These are phyloP conservation scores for Syngnathus floridae DNA, from an alignment of 2,113 vertebrate genomes.

Conservation along the genomic window DNA sequence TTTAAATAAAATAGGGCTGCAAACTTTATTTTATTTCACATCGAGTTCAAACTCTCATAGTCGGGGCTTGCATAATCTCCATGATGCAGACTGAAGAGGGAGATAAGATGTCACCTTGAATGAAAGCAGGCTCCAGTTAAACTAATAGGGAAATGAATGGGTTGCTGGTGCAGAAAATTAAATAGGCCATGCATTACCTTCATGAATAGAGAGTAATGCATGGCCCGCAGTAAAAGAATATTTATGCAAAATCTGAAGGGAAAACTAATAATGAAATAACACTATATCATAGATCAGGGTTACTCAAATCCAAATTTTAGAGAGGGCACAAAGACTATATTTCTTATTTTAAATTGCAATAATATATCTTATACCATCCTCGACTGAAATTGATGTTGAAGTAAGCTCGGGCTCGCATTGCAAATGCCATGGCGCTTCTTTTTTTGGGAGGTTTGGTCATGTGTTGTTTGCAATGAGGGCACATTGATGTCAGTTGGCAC, in stretches of 20 bases:
- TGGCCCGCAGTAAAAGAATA: conserved; percentile 8
- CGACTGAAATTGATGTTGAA: too few relatives aligned
- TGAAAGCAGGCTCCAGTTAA: conserved; percentile 24
- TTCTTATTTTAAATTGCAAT: neutral
- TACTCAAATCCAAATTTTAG: neutral
- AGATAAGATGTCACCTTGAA: conserved; percentile 36
- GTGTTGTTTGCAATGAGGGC: too few relatives aligned
- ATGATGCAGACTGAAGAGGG: conserved; percentile 7
- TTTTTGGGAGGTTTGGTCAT: too few relatives aligned
- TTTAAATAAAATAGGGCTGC: conserved; percentile 18
- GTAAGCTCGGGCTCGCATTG: too few relatives aligned
- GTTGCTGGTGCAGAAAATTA: conserved; percentile 46
- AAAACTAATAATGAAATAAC: conserved; percentile 10
- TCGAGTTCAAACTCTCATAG: conserved; percentile 16
- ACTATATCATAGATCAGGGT: neutral
- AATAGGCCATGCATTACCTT: conserved; percentile 28
- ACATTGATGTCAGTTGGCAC: too few relatives aligned
- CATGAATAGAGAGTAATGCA: conserved; percentile 7
- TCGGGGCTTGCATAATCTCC: conserved; percentile 34
- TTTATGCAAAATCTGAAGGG: conserved; percentile 16
- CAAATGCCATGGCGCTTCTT: too few relatives aligned
- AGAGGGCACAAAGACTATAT: neutral
- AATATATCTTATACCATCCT: too few relatives aligned
- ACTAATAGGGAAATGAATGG: conserved; percentile 31
- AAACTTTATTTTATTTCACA: conserved; percentile 30